phyloP scores from a whole-genome alignment of 2,888 invertebrate genomes.

The Drosophila fulvimacula region DNA sequence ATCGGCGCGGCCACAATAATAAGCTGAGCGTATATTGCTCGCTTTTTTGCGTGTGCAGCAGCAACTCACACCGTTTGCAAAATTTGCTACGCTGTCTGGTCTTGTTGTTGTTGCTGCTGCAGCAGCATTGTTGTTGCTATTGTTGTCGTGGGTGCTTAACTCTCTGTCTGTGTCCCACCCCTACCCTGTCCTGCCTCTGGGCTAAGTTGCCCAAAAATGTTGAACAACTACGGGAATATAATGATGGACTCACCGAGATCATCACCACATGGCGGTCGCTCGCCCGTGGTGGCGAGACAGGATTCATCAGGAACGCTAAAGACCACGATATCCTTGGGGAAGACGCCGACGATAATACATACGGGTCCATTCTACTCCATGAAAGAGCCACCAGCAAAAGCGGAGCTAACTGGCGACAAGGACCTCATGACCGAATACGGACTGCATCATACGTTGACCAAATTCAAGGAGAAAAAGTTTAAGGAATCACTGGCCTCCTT shows the following conservation, averaged over 20 bases:
- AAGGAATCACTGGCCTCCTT: constrained; percentile 98
- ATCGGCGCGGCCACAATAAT: constrained; percentile 35
- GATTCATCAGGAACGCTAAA: constrained; percentile 98
- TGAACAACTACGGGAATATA: constrained; percentile 86
- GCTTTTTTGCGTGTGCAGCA: constrained; percentile 49
- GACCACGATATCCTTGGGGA: constrained; percentile 98
- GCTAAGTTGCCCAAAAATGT: constrained; percentile 61
- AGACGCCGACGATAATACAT: constrained; percentile 98
- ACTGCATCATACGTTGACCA: constrained; percentile 98
- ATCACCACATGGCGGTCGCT: constrained; percentile 97
- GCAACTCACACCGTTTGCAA: constrained; percentile 48
- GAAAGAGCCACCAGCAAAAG: constrained; percentile 97
- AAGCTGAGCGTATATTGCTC: constrained; percentile 43
- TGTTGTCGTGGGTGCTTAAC: constrained; percentile 42
- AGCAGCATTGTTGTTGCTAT: constrained; percentile 35
- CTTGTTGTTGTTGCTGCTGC: constrained; percentile 65
- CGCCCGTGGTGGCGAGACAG: constrained; percentile 97
- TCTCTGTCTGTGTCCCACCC: constrained; percentile 15
- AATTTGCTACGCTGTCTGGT: constrained; percentile 63
- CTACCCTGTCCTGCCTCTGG: not conserved
- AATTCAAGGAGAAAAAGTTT: constrained; percentile 98
- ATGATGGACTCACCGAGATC: constrained; percentile 98
- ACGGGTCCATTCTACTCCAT: constrained; percentile 99
- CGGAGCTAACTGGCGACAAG: constrained; percentile 97
- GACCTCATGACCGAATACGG: constrained; percentile 99